phyloP scores from a whole-genome alignment of 2,888 invertebrate species.

The Pristionchus maxplancki region DNA sequence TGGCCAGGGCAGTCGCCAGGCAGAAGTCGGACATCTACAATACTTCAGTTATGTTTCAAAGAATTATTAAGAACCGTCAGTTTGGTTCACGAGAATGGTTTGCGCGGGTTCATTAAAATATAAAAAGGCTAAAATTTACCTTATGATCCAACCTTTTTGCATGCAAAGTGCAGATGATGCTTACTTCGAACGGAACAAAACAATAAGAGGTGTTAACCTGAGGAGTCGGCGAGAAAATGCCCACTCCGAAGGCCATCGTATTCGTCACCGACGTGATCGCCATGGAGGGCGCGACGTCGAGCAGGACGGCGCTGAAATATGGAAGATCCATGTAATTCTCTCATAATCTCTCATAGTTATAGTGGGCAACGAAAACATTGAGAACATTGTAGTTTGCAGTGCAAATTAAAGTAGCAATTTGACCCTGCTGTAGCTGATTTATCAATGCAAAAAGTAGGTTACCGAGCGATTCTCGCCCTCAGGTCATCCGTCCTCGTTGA shows the following conservation, averaged over 20 bases:
- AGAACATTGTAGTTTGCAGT: too few species aligned
- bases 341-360: too few species aligned
- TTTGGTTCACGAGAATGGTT: not conserved
- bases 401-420: too few species aligned
- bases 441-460: too few species aligned
- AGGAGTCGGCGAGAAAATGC: constrained; percentile 62
- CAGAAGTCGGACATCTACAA: constrained; percentile 70
- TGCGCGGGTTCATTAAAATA: too few species aligned
- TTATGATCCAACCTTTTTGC: too few species aligned
- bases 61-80: not conserved
- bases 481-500: not conserved
- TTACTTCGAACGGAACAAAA: too few species aligned
- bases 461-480: not conserved
- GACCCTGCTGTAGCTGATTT: too few species aligned
- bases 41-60: not conserved
- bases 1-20: constrained; percentile 72
- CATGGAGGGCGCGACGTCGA: constrained; percentile 66
- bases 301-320: constrained; percentile 54
- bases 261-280: constrained; percentile 67
- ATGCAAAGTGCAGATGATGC: too few species aligned
- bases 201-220: constrained; percentile 53
- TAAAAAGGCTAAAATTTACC: too few species aligned
- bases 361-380: too few species aligned
- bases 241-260: constrained; percentile 67
- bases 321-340: too few species aligned